phyloP scores from a whole-genome alignment of 2,888 invertebrate genomes.

The Spisula solida region DNA sequence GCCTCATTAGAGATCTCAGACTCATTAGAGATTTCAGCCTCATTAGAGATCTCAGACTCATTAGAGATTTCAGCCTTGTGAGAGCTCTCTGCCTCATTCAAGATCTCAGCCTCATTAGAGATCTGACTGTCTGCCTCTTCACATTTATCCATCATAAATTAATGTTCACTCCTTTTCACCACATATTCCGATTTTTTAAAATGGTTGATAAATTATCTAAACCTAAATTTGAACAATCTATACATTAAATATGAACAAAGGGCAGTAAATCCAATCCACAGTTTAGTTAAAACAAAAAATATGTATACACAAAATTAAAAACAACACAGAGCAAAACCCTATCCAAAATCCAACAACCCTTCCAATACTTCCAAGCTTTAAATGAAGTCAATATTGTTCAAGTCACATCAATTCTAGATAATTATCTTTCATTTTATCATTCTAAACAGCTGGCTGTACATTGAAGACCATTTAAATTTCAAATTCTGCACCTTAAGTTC shows the following conservation, averaged over 20 bases:
- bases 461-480: constrained; percentile 24
- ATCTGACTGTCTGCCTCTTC: too few species aligned
- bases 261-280: neutral
- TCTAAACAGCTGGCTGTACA: neutral
- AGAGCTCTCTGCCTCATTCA: too few species aligned
- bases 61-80: too few species aligned
- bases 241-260: neutral
- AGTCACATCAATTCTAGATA: neutral
- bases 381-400: neutral
- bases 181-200: too few species aligned
- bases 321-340: neutral
- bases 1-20: too few species aligned
- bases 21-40: too few species aligned
- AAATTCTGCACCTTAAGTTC: constrained; percentile 7
- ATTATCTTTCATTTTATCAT: neutral
- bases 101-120: too few species aligned
- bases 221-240: too few species aligned
- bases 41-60: too few species aligned
- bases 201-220: too few species aligned
- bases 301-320: neutral
- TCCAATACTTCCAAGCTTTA: neutral
- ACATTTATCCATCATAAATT: too few species aligned
- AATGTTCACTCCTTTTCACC: too few species aligned
- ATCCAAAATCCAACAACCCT: neutral
- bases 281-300: neutral